Conservation (phyloP, 1,140 invertebrate species). For the Ceratina japonica region DNA sequence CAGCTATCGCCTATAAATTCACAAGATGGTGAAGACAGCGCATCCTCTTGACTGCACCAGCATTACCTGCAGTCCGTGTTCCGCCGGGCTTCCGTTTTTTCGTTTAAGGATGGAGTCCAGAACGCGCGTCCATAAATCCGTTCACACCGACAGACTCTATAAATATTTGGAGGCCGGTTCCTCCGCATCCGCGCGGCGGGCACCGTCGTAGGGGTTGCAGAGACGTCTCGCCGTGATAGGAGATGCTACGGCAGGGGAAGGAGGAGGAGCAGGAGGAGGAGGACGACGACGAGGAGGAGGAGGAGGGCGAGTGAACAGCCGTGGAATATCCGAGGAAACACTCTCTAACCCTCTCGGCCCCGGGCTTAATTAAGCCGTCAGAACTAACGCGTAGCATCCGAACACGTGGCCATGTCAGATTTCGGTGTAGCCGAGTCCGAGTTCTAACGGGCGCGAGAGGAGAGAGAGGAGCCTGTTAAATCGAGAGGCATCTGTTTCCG, state of each 20-base stretch:
- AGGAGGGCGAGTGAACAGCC: constrained; percentile 29
- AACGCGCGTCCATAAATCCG: constrained; percentile 47
- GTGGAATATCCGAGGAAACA: constrained; percentile 51
- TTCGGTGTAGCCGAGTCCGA: constrained; percentile 57
- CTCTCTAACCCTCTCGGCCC: constrained; percentile 50
- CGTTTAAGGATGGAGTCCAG: constrained; percentile 19
- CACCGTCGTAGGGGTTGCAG: constrained; percentile 32
- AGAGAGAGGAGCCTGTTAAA: constrained; percentile 39
- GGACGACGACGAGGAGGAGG: constrained; percentile 4
- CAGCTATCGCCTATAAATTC: neutral
- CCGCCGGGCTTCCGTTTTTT: constrained; percentile 24
- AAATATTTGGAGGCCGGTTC: constrained; percentile 54
- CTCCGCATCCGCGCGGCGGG: neutral
- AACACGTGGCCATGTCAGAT: constrained; percentile 66
- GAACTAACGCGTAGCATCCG: constrained; percentile 63
- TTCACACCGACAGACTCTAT: constrained; percentile 51
- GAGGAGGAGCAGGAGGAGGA: constrained; percentile 18
- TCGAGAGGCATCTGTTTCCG: constrained; percentile 54
- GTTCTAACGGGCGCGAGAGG: constrained; percentile 25
- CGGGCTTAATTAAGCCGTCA: constrained; percentile 65
- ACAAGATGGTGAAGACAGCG: neutral
- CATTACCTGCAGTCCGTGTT: neutral
- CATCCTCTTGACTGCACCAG: neutral
- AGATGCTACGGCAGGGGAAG: neutral
- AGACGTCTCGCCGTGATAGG: constrained; percentile 1